These are phyloP conservation scores for Sinhomidia bicolor DNA, from an alignment of 2,888 invertebrate species.

Conservation along the genomic window DNA sequence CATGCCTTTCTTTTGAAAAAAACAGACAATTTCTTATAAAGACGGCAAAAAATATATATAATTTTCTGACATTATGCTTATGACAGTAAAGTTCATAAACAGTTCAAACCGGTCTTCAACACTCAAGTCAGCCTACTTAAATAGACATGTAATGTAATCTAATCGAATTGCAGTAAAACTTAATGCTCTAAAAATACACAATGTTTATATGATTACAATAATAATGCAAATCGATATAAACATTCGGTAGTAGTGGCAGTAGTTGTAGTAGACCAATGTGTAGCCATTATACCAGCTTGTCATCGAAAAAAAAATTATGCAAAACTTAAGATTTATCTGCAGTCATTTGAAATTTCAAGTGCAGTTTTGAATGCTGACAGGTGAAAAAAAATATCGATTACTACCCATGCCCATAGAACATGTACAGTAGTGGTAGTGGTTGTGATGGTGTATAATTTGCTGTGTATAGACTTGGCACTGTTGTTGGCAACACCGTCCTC, in stretches of 20 bases:
- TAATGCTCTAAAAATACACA: neutral
- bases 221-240: neutral
- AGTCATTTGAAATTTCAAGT: neutral
- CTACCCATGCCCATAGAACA: neutral
- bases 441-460: conserved; percentile 13
- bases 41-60: neutral
- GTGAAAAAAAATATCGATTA: neutral
- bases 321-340: neutral
- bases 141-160: neutral
- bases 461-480: neutral
- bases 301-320: neutral
- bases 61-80: neutral
- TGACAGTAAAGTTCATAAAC: neutral
- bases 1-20: neutral
- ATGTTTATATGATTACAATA: neutral
- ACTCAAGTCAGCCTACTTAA: neutral
- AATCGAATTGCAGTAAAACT: neutral
- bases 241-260: neutral
- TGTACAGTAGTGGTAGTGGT: neutral
- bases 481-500: neutral
- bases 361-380: neutral
- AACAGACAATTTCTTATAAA: neutral
- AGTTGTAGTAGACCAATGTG: too few relatives aligned
- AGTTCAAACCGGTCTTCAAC: conserved; percentile 5
- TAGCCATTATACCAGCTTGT: neutral